Evolutionary conservation across 1,140 invertebrate species (phyloP), one percentile per base, ranked within the genome.

Genomic region (Ylistrum balloti): DNA sequence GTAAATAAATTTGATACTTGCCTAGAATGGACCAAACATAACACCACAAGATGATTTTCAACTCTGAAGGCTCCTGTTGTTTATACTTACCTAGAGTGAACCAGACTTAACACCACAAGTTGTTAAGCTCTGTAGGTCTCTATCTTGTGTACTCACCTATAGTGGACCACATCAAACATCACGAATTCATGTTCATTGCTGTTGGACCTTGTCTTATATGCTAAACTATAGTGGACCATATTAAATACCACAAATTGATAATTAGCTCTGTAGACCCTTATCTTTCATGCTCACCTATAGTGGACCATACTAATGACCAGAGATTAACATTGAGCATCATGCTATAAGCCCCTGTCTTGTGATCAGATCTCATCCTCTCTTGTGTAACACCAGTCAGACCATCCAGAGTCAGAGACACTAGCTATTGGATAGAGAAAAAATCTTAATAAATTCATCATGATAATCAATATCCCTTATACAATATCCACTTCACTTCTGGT

Each of bases 261-360:
- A 1, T n/a, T n/a, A n/a, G n/a, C n/a, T n/a, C n/a, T n/a, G n/a
- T 38, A 38, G 35, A 38, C 35, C 32, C n/a, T n/a, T n/a, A 5
- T 41, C 34, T 0, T 28, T 9, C 48, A 13, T 85, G 91, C 94
- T 94, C 91, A 96, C 96, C 97, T 92, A 97, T 94, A 34, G 97
- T 96, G 0, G 98, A 94, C 95, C 97, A 97, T 0, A 98, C 92
- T 33, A 97, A 97, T 33, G 98, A 98, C 98, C 98, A 99, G 88
- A 98, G 96, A 96, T 99, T 99, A 97, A 99, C 98, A 91, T 98
- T 97, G 38, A 98, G 96, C 99, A 99, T 99, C 98, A 99, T 99
- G 93, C 98, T 97, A 89, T 98, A 97, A 7, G 98, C 98, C 91
- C 98, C 98, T 0, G 98, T 98, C 91, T 98, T 97, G 91, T 98